Evolutionary conservation across 2,888 invertebrate species (phyloP).

Genomic region (Metalampra italica): DNA sequence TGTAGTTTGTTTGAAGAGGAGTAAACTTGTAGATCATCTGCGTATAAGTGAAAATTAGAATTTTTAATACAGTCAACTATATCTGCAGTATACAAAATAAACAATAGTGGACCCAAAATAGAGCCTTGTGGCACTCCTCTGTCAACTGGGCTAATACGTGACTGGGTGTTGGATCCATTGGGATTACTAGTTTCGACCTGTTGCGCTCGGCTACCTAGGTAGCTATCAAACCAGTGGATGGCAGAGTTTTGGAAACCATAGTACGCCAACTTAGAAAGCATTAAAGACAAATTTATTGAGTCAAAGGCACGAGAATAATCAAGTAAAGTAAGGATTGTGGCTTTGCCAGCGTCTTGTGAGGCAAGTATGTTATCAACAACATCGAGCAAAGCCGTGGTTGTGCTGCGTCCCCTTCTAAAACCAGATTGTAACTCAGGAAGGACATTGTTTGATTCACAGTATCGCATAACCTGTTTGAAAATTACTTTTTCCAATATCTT

Average conservation of each 20-base stretch:
- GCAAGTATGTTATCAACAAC: constrained; percentile 8
- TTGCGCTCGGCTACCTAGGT: not conserved
- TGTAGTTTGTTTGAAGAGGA: no score
- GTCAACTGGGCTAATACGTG: not conserved
- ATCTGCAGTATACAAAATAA: no score
- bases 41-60: not conserved
- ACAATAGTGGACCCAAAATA: no score
- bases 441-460: constrained; percentile 1
- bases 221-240: not conserved
- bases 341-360: constrained; percentile 1
- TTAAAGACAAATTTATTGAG: not conserved
- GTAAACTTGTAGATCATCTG: no score
- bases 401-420: constrained; percentile 6
- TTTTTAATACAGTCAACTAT: no score
- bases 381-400: constrained; percentile 5
- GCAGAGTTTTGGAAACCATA: not conserved
- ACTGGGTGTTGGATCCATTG: not conserved
- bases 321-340: constrained; percentile 1
- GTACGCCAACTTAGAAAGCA: not conserved
- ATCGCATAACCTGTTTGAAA: no score
- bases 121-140: not conserved
- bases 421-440: constrained; percentile 10
- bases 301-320: not conserved
- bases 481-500: no score
- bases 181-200: no score